Evolutionary conservation across 1,140 invertebrate species (phyloP).

Genomic region (Zaprionus inermis): DNA sequence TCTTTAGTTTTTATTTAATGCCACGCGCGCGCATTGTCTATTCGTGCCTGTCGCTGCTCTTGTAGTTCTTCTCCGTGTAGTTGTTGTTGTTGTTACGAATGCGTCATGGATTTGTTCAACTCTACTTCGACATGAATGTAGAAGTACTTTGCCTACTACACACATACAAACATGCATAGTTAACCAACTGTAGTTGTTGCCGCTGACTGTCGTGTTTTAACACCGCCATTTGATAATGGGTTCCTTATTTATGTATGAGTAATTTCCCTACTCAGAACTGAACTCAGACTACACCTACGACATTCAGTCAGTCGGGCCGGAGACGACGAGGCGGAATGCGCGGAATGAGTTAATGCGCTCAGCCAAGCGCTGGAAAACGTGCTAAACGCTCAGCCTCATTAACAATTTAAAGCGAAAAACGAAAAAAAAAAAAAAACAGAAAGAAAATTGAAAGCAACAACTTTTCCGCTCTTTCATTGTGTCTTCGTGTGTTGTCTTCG

Average conservation of each 20-base stretch:
- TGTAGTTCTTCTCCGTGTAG: slow-evolving; percentile 34
- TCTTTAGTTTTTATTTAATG: slow-evolving; percentile 21
- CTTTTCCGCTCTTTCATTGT: slow-evolving; percentile 1
- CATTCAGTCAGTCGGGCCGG: neutral
- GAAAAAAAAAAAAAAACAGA: slow-evolving; percentile 2
- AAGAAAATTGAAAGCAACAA: slow-evolving; percentile 40
- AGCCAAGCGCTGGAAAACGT: slow-evolving; percentile 65
- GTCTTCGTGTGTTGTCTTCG: neutral
- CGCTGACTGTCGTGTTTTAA: slow-evolving; percentile 35
- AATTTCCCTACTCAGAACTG: slow-evolving; percentile 27
- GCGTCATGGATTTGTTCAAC: slow-evolving; percentile 39
- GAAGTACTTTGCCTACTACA: neutral
- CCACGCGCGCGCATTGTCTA: slow-evolving; percentile 46
- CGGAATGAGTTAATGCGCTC: slow-evolving; percentile 69
- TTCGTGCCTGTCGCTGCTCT: slow-evolving; percentile 24
- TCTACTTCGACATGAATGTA: slow-evolving; percentile 22
- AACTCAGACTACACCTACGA: neutral
- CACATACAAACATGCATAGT: no score
- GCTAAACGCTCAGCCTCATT: slow-evolving; percentile 72
- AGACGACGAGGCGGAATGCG: slow-evolving; percentile 16
- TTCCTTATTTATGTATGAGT: slow-evolving; percentile 72
- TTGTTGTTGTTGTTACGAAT: slow-evolving; percentile 23
- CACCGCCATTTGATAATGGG: slow-evolving; percentile 75
- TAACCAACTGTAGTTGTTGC: slow-evolving; percentile 11
- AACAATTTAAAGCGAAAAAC: slow-evolving; percentile 64